A percentile compares a stretch with the other conserved stretches of the same genome.
phyloP scores from a whole-genome alignment of 2,797 vertebrate species.

The Gymnocypris eckloni region DNA sequence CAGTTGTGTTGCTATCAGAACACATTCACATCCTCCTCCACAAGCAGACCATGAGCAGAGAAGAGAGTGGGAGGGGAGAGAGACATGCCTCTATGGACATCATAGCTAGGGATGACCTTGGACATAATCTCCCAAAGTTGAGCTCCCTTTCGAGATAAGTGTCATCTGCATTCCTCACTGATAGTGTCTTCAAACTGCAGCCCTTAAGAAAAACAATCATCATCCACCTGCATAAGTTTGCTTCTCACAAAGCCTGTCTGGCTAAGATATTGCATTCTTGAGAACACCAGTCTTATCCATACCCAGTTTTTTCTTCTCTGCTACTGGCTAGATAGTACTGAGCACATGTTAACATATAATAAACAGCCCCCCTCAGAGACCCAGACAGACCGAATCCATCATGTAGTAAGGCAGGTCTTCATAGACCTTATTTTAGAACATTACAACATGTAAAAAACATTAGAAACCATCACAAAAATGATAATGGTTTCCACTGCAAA shows the following conservation, averaged over 20 bases:
- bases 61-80: not conserved
- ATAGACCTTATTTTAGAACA: not conserved
- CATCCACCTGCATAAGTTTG: conserved; percentile 7
- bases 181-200: conserved; percentile 26
- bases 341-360: not conserved
- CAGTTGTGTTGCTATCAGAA: conserved; percentile 43
- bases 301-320: not conserved
- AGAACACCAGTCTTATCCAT: not conserved
- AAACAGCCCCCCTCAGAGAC: not conserved
- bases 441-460: not conserved
- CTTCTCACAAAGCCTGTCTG: conserved; percentile 15
- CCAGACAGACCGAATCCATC: not conserved
- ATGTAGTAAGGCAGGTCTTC: not conserved
- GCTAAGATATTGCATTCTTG: conserved; percentile 1
- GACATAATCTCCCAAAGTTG: conserved; percentile 21
- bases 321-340: not conserved
- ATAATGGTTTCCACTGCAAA: too few relatives aligned
- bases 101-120: conserved; percentile 39
- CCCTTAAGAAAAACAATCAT: conserved; percentile 24
- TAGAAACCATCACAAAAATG: not conserved
- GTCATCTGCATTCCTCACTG: conserved; percentile 40
- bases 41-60: conserved; percentile 11
- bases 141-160: conserved; percentile 15
- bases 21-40: conserved; percentile 43
- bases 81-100: conserved; percentile 20